phyloP scores from a whole-genome alignment of 2,113 vertebrate genomes.

The Bubo scandiacus region DNA sequence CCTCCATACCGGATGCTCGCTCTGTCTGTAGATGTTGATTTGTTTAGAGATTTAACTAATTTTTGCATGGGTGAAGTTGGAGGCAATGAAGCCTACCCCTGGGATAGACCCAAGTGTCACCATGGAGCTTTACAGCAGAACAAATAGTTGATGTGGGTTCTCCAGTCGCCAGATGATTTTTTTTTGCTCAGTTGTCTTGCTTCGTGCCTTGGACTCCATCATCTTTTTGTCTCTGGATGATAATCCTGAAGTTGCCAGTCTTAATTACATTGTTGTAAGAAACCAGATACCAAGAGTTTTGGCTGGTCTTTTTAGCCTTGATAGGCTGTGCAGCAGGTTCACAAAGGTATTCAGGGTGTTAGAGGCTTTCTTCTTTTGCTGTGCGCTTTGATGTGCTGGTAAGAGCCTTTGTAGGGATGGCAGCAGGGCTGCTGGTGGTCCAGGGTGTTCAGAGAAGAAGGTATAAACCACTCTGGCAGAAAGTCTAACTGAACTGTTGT shows the following conservation, averaged over 20 bases:
- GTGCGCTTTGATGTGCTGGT: background rate
- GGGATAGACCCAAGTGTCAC: background rate
- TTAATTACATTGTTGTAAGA: background rate
- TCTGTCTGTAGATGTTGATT: background rate
- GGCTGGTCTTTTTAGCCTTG: background rate
- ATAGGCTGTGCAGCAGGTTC: background rate
- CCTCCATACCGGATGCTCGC: background rate
- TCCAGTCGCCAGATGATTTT: background rate
- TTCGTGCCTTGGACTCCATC: background rate
- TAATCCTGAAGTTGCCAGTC: background rate
- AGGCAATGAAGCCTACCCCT: background rate
- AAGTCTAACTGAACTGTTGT: background rate
- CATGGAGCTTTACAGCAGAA: fast-evolving
- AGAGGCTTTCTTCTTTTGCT: background rate
- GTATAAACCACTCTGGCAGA: background rate
- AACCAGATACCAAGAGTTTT: background rate
- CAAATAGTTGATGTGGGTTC: background rate
- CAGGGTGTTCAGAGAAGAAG: background rate
- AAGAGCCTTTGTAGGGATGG: background rate
- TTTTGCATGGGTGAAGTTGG: background rate
- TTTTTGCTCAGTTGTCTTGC: background rate
- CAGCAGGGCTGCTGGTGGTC: background rate
- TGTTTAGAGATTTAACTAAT: background rate
- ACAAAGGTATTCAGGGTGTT: background rate
- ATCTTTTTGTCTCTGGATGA: background rate